These are phyloP conservation scores for Nebria ingens DNA, from an alignment of 1,140 invertebrate genomes.

Conservation along the genomic window DNA sequence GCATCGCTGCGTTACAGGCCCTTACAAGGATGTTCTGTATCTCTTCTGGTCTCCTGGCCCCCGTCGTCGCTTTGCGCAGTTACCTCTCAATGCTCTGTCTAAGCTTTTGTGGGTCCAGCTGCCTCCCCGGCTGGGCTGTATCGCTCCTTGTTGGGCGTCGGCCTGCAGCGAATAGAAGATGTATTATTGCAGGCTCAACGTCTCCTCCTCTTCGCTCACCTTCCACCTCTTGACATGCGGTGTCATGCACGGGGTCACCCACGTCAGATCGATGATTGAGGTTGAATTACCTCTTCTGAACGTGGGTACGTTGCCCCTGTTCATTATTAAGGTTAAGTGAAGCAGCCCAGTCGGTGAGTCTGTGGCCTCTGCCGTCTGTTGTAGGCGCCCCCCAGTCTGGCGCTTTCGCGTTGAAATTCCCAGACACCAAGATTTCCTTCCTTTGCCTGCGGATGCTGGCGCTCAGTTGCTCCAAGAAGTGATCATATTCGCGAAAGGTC, in stretches of 20 bases:
- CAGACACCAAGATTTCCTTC: slow-evolving; percentile 12
- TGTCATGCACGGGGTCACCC: background rate
- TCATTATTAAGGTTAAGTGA: slow-evolving; percentile 12
- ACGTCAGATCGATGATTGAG: background rate
- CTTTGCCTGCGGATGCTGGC: background rate
- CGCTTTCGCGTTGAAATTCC: slow-evolving; percentile 21
- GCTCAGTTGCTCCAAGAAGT: background rate
- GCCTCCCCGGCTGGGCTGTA: background rate
- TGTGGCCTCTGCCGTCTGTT: slow-evolving; percentile 15
- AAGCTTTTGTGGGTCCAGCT: background rate
- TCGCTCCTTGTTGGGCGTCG: background rate
- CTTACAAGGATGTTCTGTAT: background rate
- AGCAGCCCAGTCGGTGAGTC: slow-evolving; percentile 18
- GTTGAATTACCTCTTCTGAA: background rate
- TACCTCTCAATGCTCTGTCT: background rate
- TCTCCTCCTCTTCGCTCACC: background rate
- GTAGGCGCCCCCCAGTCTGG: slow-evolving; percentile 19
- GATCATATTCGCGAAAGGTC: slow-evolving; percentile 4
- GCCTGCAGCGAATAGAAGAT: background rate
- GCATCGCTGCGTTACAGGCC: background rate
- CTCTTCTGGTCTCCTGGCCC: background rate
- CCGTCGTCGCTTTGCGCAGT: background rate
- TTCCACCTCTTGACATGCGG: background rate
- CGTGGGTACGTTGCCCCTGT: background rate
- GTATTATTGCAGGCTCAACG: background rate